Conservation (phyloP, 2,888 invertebrate species). For the Tachina grossa region DNA sequence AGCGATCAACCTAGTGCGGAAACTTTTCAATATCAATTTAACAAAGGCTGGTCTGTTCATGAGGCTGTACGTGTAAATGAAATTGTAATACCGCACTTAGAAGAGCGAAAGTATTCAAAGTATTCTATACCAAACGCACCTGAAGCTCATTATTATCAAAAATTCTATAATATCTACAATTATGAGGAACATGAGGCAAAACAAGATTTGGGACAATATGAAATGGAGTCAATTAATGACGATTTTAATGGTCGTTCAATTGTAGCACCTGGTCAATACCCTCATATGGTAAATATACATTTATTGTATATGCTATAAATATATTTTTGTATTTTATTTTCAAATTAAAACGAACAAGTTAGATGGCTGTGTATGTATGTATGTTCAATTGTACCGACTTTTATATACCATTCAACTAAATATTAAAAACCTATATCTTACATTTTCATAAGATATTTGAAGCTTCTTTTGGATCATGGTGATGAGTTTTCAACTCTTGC, state of each 20-base stretch:
- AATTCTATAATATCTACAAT: conserved; percentile 73
- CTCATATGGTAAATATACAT: conserved; percentile 77
- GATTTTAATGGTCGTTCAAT: conserved; percentile 78
- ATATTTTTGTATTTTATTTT: conserved; percentile 24
- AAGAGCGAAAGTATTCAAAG: conserved; percentile 31
- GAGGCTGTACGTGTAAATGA: conserved; percentile 35
- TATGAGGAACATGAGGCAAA: conserved; percentile 68
- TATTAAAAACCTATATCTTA: background rate
- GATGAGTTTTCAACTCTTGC: too few species aligned
- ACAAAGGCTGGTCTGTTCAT: conserved; percentile 38
- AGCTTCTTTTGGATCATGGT: too few species aligned
- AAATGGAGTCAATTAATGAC: conserved; percentile 71
- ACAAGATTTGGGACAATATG: conserved; percentile 70
- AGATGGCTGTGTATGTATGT: background rate
- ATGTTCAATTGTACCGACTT: background rate
- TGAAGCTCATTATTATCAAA: conserved; percentile 63
- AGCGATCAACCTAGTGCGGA: background rate
- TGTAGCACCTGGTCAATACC: conserved; percentile 78
- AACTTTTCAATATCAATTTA: conserved; percentile 47
- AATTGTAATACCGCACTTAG: conserved; percentile 37
- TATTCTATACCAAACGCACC: conserved; percentile 65
- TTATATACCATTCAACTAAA: background rate
- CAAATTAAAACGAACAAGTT: conserved; percentile 9
- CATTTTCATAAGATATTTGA: too few species aligned
- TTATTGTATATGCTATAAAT: background rate